Evolutionary conservation across 53 echinoderm and acorn worm species (phyloP).

Genomic region (Paelopatides confundens): DNA sequence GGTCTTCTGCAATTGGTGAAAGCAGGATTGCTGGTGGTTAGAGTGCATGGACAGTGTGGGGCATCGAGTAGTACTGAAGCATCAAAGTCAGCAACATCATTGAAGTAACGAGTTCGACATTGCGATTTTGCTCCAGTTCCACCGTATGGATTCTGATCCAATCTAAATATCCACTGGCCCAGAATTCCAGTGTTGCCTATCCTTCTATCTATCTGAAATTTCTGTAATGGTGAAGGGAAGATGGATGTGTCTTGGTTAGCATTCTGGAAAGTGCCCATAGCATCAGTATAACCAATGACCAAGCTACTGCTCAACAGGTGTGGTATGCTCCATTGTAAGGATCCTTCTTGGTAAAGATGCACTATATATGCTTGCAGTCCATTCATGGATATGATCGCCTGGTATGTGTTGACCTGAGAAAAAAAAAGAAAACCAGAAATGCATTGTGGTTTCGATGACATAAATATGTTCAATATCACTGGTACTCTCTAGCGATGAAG

Average conservation of each 20-base stretch:
- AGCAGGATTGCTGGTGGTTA: neutral
- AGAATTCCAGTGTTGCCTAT: slow-evolving; percentile 21
- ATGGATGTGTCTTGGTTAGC: neutral
- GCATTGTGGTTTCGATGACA: too few relatives aligned
- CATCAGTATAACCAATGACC: slow-evolving; percentile 34
- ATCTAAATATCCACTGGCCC: slow-evolving; percentile 41
- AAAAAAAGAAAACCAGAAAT: too few relatives aligned
- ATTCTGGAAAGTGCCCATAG: neutral
- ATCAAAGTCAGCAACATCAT: neutral
- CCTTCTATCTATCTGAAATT: neutral
- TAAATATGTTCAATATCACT: too few relatives aligned
- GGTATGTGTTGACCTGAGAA: slow-evolving; percentile 13
- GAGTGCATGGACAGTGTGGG: neutral
- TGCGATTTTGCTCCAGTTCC: neutral
- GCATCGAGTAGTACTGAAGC: neutral
- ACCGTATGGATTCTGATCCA: slow-evolving; percentile 20
- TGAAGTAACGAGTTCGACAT: slow-evolving; percentile 22
- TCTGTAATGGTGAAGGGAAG: neutral
- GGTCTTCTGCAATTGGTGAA: slow-evolving; percentile 9
- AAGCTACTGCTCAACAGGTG: neutral
- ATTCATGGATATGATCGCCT: slow-evolving; percentile 11
- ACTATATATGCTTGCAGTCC: slow-evolving; percentile 28
- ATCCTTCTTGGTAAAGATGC: slow-evolving; percentile 24
- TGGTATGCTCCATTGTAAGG: slow-evolving; percentile 10
- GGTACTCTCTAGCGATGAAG: too few relatives aligned